phyloP scores from a whole-genome alignment of 2,797 vertebrate genomes.

The Rachycentron canadum region DNA sequence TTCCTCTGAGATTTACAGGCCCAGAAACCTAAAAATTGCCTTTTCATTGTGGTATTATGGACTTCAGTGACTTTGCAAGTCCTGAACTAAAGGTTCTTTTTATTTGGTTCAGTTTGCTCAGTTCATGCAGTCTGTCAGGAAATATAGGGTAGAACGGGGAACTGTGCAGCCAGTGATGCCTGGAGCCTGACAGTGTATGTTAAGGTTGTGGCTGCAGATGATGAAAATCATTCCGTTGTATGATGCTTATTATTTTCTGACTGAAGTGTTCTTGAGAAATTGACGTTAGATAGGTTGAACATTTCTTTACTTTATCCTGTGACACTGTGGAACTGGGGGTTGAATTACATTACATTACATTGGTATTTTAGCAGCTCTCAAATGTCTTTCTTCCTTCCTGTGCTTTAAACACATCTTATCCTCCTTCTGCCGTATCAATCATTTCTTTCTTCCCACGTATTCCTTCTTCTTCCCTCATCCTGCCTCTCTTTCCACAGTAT shows the following conservation, averaged over 20 bases:
- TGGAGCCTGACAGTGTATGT: neutral
- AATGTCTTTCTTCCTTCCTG: neutral
- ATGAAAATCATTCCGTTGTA: neutral
- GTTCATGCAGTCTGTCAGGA: neutral
- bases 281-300: neutral
- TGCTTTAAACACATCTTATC: neutral
- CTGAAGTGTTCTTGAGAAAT: neutral
- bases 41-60: neutral
- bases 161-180: neutral
- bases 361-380: neutral
- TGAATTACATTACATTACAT: neutral
- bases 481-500: conserved; percentile 29
- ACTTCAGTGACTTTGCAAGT: neutral
- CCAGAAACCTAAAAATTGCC: neutral
- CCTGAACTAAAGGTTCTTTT: neutral
- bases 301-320: neutral
- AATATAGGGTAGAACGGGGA: neutral
- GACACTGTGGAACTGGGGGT: neutral
- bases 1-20: neutral
- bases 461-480: conserved; percentile 29
- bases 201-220: neutral
- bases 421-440: conserved; percentile 27
- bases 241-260: neutral
- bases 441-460: conserved; percentile 8
- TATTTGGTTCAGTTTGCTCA: neutral